A percentile compares a stretch with the other conserved stretches of the same genome.
Evolutionary conservation across 2,888 invertebrate genomes (phyloP).

Genomic region (Pristionchus exspectatus): DNA sequence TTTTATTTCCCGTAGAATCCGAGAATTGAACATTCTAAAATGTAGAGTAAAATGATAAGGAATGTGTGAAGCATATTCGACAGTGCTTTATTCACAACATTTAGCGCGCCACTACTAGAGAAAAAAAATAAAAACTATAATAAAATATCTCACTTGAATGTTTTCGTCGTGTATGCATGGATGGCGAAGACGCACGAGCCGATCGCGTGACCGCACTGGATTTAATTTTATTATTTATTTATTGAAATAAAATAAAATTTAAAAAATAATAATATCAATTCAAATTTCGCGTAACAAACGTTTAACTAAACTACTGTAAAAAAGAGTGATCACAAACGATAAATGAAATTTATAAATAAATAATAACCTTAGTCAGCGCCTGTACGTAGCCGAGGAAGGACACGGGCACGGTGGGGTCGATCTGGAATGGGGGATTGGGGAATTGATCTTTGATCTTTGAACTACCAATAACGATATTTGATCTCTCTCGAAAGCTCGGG

Average conservation of each 20-base stretch:
- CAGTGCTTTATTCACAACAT: background rate
- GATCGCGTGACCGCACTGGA: constrained; percentile 36
- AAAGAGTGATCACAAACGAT: no score
- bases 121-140: background rate
- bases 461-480: no score
- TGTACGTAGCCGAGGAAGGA: constrained; percentile 37
- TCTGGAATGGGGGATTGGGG: background rate
- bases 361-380: constrained; percentile 31
- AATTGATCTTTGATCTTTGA: no score
- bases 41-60: background rate
- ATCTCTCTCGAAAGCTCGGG: background rate
- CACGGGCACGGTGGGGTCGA: constrained; percentile 28
- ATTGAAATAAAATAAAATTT: no score
- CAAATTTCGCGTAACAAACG: no score
- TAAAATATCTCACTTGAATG: constrained; percentile 2
- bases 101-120: background rate
- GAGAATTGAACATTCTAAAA: background rate
- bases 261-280: no score
- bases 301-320: no score
- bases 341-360: background rate
- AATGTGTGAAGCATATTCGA: background rate
- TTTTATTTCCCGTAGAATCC: background rate
- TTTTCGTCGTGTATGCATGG: constrained; percentile 31
- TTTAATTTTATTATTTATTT: background rate
- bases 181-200: constrained; percentile 44